Evolutionary conservation across 2,113 vertebrate genomes (phyloP).

Genomic region (Clupea harengus): DNA sequence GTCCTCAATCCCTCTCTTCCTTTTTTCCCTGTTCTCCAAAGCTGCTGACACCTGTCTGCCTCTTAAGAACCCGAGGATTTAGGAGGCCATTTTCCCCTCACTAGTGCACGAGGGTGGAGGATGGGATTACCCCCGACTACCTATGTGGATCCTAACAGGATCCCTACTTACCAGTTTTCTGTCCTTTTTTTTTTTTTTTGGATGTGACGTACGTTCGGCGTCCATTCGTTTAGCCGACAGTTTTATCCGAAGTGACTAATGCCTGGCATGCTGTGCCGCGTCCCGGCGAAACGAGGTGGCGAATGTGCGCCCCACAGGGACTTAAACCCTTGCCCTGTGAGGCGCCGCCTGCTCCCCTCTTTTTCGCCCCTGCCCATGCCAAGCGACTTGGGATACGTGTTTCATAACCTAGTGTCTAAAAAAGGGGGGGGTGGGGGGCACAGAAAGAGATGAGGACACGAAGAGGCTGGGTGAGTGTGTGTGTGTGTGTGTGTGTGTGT

Average conservation of each 20-base stretch:
- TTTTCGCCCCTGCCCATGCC: too few relatives aligned
- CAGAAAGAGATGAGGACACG: neutral
- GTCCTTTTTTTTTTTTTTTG: neutral
- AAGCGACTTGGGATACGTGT: too few relatives aligned
- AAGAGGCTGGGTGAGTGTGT: too few relatives aligned
- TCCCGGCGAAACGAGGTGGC: too few relatives aligned
- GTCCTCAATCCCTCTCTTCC: neutral
- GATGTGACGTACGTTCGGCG: neutral
- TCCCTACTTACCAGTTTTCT: neutral
- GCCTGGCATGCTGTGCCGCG: too few relatives aligned
- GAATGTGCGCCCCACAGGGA: neutral
- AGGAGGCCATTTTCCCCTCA: neutral
- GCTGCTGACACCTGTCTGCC: conserved; percentile 6
- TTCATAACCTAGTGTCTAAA: neutral
- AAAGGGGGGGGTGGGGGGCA: neutral
- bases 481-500: neutral
- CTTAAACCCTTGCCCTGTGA: neutral
- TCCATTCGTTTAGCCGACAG: neutral
- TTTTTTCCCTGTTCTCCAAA: neutral
- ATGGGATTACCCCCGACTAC: neutral
- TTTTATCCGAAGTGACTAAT: neutral
- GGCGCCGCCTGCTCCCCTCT: neutral
- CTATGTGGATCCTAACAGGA: neutral
- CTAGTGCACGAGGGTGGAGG: neutral
- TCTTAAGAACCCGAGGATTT: conserved; percentile 1